These are phyloP conservation scores for Takifugu bimaculatus DNA, from an alignment of 2,113 vertebrate genomes.

Conservation along the genomic window DNA sequence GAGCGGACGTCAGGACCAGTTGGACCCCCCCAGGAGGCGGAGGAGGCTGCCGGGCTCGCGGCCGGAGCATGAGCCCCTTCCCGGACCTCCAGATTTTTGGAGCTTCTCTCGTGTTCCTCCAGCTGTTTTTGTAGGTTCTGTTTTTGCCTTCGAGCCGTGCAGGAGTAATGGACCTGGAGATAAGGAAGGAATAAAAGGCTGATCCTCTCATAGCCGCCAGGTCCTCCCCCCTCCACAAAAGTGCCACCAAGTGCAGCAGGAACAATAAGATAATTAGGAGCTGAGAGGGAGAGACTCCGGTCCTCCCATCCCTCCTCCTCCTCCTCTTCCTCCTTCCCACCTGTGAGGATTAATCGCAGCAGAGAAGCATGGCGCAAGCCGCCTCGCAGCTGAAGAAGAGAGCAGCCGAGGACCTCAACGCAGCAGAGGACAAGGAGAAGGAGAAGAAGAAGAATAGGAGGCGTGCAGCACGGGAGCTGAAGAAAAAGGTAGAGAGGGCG, in stretches of 20 bases:
- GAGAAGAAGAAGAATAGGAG: conserved; percentile 82
- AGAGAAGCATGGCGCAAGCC: conserved; percentile 93
- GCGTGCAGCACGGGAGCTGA: conserved; percentile 83
- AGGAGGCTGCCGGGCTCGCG: conserved; percentile 25
- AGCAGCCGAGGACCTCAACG: conserved; percentile 90
- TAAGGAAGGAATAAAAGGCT: conserved; percentile 16
- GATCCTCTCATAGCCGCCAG: conserved; percentile 37
- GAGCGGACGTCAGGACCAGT: conserved; percentile 38
- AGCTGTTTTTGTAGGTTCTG: conserved; percentile 24
- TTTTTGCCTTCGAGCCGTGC: conserved; percentile 31
- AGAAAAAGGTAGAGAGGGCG: conserved; percentile 90
- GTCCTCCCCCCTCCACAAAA: conserved; percentile 25
- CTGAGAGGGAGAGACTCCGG: conserved; percentile 66
- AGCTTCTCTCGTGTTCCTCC: conserved; percentile 12
- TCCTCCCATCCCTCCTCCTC: conserved; percentile 24
- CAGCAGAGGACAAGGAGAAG: conserved; percentile 88
- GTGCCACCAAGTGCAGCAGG: conserved; percentile 9
- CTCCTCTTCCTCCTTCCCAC: conserved; percentile 36
- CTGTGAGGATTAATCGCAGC: conserved; percentile 75
- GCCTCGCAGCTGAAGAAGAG: conserved; percentile 98
- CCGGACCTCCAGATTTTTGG: conserved; percentile 27
- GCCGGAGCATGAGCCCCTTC: conserved; percentile 26
- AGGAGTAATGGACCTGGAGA: conserved; percentile 33
- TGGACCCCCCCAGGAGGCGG: conserved; percentile 20
- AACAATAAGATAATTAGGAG: conserved; percentile 25